phyloP scores from a whole-genome alignment of 1,140 invertebrate genomes.

The Protaetia brevitarsis region DNA sequence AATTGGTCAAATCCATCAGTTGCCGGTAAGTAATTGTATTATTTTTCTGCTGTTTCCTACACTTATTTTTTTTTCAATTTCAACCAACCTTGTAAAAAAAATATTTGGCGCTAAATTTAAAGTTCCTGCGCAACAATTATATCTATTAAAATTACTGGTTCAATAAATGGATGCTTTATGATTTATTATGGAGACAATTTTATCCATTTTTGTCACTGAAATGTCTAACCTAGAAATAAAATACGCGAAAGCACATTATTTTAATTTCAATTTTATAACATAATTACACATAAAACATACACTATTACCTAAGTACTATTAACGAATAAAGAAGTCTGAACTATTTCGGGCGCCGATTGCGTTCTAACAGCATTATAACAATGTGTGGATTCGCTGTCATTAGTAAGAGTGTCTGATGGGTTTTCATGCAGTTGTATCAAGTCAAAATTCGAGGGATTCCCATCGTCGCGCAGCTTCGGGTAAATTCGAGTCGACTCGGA shows the following conservation, averaged over 20 bases:
- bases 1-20: too few relatives aligned
- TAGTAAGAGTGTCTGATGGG: background rate
- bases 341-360: slow-evolving; percentile 29
- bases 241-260: background rate
- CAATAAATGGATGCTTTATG: too few relatives aligned
- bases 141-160: too few relatives aligned
- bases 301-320: slow-evolving; percentile 18
- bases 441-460: background rate
- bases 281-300: background rate
- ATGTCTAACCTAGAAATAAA: too few relatives aligned
- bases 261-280: background rate
- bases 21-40: too few relatives aligned
- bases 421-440: slow-evolving; percentile 6
- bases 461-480: background rate
- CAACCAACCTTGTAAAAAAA: too few relatives aligned
- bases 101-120: too few relatives aligned
- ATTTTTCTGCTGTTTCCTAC: too few relatives aligned
- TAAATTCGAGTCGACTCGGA: background rate
- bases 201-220: too few relatives aligned
- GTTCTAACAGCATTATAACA: slow-evolving; percentile 20
- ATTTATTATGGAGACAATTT: too few relatives aligned
- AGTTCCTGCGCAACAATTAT: too few relatives aligned
- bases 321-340: slow-evolving; percentile 26
- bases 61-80: too few relatives aligned
- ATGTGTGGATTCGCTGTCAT: slow-evolving; percentile 13